These are phyloP conservation scores for Salarias fasciatus DNA, from an alignment of 2,797 vertebrate genomes.

Conservation along the genomic window DNA sequence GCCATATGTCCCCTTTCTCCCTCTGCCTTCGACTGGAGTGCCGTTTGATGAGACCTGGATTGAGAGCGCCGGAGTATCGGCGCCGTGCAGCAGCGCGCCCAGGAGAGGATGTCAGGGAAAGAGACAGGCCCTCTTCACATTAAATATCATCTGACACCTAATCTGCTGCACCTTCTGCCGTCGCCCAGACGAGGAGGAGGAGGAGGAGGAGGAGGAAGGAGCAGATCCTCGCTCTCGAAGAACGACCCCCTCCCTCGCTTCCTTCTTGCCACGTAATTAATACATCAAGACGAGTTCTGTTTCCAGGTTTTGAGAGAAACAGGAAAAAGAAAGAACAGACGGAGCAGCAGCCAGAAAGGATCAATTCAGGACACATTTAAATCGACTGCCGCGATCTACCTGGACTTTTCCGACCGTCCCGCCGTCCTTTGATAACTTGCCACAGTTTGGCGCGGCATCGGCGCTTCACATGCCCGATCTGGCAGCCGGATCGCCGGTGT, in stretches of 20 bases:
- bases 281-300: conserved; percentile 64
- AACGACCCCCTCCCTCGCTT: conserved; percentile 6
- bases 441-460: conserved; percentile 61
- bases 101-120: conserved; percentile 70
- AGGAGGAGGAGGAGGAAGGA: conserved; percentile 44
- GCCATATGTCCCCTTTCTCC: conserved; percentile 38
- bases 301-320: background rate
- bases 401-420: conserved; percentile 41
- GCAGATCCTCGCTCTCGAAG: conserved; percentile 8
- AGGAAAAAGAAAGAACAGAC: no score
- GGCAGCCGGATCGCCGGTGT: conserved; percentile 62
- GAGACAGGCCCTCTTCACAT: conserved; percentile 75
- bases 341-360: no score
- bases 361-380: no score
- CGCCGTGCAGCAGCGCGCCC: conserved; percentile 66
- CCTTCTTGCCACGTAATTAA: conserved; percentile 59
- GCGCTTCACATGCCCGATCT: conserved; percentile 72
- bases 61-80: conserved; percentile 68
- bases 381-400: no score
- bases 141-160: conserved; percentile 81
- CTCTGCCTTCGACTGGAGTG: conserved; percentile 52
- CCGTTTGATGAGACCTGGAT: conserved; percentile 77
- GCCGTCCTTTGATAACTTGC: conserved; percentile 65
- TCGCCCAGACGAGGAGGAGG: conserved; percentile 38
- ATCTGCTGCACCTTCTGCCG: conserved; percentile 76